Evolutionary conservation across 2,888 invertebrate species (phyloP).

Genomic region (Linnaemya tessellans): DNA sequence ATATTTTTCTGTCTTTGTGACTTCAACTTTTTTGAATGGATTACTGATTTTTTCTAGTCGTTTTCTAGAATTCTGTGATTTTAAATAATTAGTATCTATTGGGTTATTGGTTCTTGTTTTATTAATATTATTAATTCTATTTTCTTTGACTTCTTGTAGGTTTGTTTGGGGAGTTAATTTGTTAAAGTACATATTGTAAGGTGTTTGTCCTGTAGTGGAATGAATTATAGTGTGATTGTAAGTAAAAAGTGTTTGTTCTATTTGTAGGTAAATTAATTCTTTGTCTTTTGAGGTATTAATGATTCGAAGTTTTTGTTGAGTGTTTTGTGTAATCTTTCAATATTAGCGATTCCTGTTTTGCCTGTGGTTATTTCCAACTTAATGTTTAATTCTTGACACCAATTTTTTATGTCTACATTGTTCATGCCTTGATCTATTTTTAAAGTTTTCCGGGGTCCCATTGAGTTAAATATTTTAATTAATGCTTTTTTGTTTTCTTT

Average conservation of each 20-base stretch:
- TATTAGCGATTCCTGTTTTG: conserved; percentile 58
- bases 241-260: conserved; percentile 41
- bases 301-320: conserved; percentile 27
- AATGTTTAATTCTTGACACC: conserved; percentile 60
- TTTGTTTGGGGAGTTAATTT: conserved; percentile 10
- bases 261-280: conserved; percentile 34
- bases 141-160: conserved; percentile 42
- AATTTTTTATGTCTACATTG: conserved; percentile 20
- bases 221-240: conserved; percentile 32
- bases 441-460: conserved; percentile 50
- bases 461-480: conserved; percentile 56
- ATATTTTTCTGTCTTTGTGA: conserved; percentile 54
- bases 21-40: conserved; percentile 51
- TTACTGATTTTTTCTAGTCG: conserved; percentile 46
- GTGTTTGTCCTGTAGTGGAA: conserved; percentile 34
- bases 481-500: conserved; percentile 59
- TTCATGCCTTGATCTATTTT: conserved; percentile 61
- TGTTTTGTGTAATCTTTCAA: conserved; percentile 60
- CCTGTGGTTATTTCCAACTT: conserved; percentile 59
- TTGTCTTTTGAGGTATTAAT: conserved; percentile 36
- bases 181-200: conserved; percentile 50
- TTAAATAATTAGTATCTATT: conserved; percentile 47
- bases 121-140: conserved; percentile 53
- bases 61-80: conserved; percentile 55
- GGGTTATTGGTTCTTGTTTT: conserved; percentile 25